Evolutionary conservation across 2,888 invertebrate species (phyloP), one percentile per base, ranked within the genome.

Genomic region (Diplolepis rosae): DNA sequence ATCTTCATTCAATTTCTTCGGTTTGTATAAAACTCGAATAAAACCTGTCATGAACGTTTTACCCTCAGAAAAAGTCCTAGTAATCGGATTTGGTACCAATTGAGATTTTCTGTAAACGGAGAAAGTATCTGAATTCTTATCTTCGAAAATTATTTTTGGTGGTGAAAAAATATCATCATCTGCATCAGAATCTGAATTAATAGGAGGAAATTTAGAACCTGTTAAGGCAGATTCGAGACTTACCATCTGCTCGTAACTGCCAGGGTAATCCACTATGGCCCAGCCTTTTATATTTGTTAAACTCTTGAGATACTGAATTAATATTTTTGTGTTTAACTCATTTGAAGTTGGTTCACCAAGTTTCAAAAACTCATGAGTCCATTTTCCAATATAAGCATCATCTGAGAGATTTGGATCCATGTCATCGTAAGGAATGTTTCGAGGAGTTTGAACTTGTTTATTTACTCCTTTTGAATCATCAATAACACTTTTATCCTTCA

Each of bases 191-290:
- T 48, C 18, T 45, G 4, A 48, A 48, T 48, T 22, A 11, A 48
- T 22, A 22, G 22, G 4, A 3, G 77, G 11, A 73, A 61, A 22
- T 81, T 72, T 3, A 73, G 73, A 24, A 0, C 92, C 92, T 9
- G 91, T 90, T 81, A 93, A 89, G 1, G 89, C 89, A 85, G 91
- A 91, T 86, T 93, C 93, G 35, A 94, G 84, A 51, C 91, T 88
- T 77, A 90, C 89, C 48, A 92, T 92, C 85, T 93, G 92, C 30
- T 90, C 87, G 70, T 91, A 91, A 5, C 89, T 90, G 71, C 90
- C 90, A 0, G 93, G 94, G 81, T 91, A 93, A 83, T 93, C 92
- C 50, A 93, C 86, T 56, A 93, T 88, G n/a, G 91, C 92, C 90
- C 93, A 93, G 4, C 93, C 92, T 18, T 90, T 82, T 45, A 91